Evolutionary conservation across 1,140 invertebrate genomes (phyloP).

Genomic region (Tetragonula clypearis): DNA sequence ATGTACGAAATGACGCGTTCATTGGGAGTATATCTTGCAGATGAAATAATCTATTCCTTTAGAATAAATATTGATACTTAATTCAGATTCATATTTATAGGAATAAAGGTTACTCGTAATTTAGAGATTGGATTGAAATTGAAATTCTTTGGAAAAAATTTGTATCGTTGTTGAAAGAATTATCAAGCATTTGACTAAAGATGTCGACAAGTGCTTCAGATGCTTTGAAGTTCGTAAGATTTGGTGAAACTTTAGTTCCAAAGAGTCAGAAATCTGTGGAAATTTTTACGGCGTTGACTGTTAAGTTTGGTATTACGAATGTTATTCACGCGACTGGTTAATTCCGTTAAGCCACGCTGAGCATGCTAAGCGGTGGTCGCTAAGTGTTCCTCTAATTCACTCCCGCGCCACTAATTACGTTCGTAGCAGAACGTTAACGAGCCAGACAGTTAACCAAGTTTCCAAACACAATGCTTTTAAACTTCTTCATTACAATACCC

Average conservation of each 20-base stretch:
- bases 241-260: not conserved
- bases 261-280: not conserved
- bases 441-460: constrained; percentile 13
- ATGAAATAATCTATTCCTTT: too few species aligned
- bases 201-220: not conserved
- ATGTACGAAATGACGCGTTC: too few species aligned
- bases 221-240: not conserved
- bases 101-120: not conserved
- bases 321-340: not conserved
- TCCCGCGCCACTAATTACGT: constrained; percentile 9
- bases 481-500: not conserved
- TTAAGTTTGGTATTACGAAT: not conserved
- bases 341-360: not conserved
- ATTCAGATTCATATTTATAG: not conserved
- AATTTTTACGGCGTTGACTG: not conserved
- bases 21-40: too few species aligned
- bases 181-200: not conserved
- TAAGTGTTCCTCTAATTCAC: constrained; percentile 31
- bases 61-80: not conserved
- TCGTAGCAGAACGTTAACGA: constrained; percentile 10
- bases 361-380: not conserved
- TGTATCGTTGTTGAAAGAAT: not conserved
- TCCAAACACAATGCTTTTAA: not conserved
- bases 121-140: too few species aligned
- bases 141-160: not conserved